Evolutionary conservation across 1,140 invertebrate genomes (phyloP).

Genomic region (Parapsyche elsis): DNA sequence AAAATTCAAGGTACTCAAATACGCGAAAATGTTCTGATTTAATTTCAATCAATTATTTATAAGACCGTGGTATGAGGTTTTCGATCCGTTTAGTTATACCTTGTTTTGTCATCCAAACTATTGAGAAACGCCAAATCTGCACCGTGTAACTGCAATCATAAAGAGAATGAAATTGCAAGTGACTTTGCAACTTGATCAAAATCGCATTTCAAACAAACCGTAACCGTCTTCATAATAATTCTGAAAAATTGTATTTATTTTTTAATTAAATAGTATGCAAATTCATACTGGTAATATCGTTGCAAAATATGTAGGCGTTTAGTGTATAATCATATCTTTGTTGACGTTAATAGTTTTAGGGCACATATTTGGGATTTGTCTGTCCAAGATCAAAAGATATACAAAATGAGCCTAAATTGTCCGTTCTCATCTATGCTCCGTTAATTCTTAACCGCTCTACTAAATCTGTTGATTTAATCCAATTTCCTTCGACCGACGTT

Average conservation of each 20-base stretch:
- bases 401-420: neutral
- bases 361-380: too few relatives aligned
- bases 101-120: constrained; percentile 2
- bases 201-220: neutral
- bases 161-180: constrained; percentile 7
- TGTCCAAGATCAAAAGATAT: too few relatives aligned
- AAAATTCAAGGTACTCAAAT: neutral
- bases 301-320: too few relatives aligned
- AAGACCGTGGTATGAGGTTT: too few relatives aligned
- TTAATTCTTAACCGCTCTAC: constrained; percentile 40
- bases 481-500: constrained; percentile 9
- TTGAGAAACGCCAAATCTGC: neutral
- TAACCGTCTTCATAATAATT: neutral
- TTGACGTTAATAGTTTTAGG: too few relatives aligned
- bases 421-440: constrained; percentile 17
- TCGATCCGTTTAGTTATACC: neutral
- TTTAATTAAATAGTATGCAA: too few relatives aligned
- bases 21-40: neutral
- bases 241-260: too few relatives aligned
- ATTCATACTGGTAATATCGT: too few relatives aligned
- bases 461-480: constrained; percentile 36
- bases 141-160: neutral
- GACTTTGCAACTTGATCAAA: constrained; percentile 1
- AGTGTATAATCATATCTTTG: too few relatives aligned
- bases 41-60: constrained; percentile 16